Percentiles rank a stretch among this genome's conserved stretches.
phyloP scores from a whole-genome alignment of 2,113 vertebrate species.

The Sitta europaea region DNA sequence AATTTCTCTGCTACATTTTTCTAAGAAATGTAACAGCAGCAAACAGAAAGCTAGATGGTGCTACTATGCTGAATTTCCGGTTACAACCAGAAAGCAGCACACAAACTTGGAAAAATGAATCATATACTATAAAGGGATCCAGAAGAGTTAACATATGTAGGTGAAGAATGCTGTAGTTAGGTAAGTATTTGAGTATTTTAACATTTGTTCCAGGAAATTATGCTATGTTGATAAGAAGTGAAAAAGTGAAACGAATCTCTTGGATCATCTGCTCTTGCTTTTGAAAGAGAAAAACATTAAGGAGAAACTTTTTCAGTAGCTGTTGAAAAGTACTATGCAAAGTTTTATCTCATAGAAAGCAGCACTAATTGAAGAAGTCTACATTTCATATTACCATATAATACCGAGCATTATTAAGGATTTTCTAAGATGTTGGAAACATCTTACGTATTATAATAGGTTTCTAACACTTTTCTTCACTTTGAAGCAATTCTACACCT shows the following conservation, averaged over 20 bases:
- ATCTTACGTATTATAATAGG: not conserved
- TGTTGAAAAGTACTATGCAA: not conserved
- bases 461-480: not conserved
- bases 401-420: not conserved
- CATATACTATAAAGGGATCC: not conserved
- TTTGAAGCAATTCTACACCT: not conserved
- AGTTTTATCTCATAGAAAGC: not conserved
- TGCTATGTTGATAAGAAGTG: not conserved
- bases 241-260: not conserved
- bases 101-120: not conserved
- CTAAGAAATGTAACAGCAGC: not conserved
- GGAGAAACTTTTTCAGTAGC: not conserved
- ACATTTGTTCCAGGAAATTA: not conserved
- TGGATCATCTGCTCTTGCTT: not conserved
- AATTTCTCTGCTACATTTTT: not conserved
- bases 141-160: not conserved
- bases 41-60: conserved; percentile 50
- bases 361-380: not conserved
- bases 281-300: not conserved
- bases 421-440: not conserved
- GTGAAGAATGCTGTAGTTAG: not conserved
- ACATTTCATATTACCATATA: not conserved
- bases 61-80: not conserved
- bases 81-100: not conserved
- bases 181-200: not conserved